Base-by-base conservation (phyloP, 2,113 vertebrate species). In the Brachirus orientalis region DNA sequence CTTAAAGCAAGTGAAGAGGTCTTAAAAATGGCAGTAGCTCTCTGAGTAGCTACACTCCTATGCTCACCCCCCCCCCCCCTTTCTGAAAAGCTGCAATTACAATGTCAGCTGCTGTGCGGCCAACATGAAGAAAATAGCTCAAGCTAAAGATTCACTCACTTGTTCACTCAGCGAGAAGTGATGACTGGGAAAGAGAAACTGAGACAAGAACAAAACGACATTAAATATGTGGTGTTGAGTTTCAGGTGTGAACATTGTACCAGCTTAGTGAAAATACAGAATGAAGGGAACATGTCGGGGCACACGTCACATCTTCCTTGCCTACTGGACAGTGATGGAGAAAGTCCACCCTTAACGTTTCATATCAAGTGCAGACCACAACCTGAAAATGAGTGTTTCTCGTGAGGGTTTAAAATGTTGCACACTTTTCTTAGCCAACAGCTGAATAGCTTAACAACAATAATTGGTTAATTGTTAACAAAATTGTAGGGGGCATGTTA, bases 21-120 rank as follows among this genome's bases (percentile, higher is more conserved):
- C 56, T 81, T 86, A 81, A 87, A 90, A 73, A 83, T 80, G 63
- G 71, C 82, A 83, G 82, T 57, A 62, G 74, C 62, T 76, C 63
- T 83, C 75, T 62, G 71, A 86, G 77, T 54, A 75, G 69, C 75
- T 80, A 28, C 68, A 40, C 73, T 86, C 78, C 61, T 71, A 72
- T 61, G 54, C 69, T 72, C 70, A 55, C 75, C 76, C 67, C 75
- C 54, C 59, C 48, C 22, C 28, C 11, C 40, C 33, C 35, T 28
- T 67, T 66, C 46, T 75, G 88, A 89, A 85, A 87, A 72, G 80
- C 69, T 84, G 79, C 75, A 87, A 91, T 92, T 89, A 90, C 76
- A 36, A 20, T 69, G 87, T 91, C 89, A 85, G 83, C 73, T 80
- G 77, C 83, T 68, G 43, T 57, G 72, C 66, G 46, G 69, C 70